Conservation (phyloP, 2,797 vertebrate genomes). For the Acropternis orthonyx region DNA sequence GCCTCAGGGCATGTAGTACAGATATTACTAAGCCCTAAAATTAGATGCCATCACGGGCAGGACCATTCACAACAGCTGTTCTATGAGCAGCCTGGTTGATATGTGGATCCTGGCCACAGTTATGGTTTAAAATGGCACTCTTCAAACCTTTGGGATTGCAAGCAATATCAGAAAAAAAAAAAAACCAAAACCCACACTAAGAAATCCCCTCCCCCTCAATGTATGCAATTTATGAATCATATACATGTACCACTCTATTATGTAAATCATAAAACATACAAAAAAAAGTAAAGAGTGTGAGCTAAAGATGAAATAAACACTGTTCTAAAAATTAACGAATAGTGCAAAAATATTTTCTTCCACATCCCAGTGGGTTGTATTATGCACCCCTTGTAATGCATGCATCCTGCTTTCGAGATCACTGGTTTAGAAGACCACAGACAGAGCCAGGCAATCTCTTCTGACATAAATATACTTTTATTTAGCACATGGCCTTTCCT, state of each 20-base stretch:
- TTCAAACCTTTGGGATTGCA: neutral
- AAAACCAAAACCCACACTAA: too few relatives aligned
- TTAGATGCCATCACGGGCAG: neutral
- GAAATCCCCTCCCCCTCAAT: accelerated
- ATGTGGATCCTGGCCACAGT: neutral
- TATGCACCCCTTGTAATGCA: accelerated
- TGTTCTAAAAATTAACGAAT: neutral
- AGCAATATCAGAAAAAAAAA: neutral
- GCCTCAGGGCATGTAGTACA: neutral
- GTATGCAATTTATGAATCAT: neutral
- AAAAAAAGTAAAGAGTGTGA: neutral
- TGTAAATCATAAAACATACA: neutral
- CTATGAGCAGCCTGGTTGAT: neutral
- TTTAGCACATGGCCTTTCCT: neutral
- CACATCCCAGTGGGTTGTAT: neutral
- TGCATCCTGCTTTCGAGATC: neutral
- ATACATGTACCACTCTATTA: neutral
- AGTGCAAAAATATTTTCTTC: neutral
- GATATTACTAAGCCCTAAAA: neutral
- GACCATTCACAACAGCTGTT: neutral
- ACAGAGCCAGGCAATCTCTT: neutral
- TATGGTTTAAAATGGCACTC: neutral
- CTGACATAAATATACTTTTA: neutral
- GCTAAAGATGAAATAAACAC: neutral
- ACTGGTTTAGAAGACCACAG: neutral